A percentile compares a stretch with the other conserved stretches of the same genome.
Evolutionary conservation across 64 coral and sea anemone genomes (phyloP).

Genomic region (Pachyseris speciosa): DNA sequence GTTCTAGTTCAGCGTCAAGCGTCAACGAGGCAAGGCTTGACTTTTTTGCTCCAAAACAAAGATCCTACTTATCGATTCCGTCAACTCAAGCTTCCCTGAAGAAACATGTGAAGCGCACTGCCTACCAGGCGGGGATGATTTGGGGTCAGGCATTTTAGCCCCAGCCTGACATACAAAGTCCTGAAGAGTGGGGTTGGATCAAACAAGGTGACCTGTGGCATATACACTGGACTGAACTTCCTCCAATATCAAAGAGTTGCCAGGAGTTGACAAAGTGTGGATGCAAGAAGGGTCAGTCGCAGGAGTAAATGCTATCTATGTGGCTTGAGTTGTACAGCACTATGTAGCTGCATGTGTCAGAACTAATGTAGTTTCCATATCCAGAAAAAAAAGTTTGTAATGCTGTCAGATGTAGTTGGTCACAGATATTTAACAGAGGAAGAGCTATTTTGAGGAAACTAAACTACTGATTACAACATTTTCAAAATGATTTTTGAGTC

Average conservation of each 20-base stretch:
- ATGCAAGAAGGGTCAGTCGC: conserved; percentile 26
- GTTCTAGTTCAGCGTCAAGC: conserved; percentile 12
- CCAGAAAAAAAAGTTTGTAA: not conserved
- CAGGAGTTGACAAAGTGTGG: conserved; percentile 69
- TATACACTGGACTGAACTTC: conserved; percentile 70
- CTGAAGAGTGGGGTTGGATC: conserved; percentile 37
- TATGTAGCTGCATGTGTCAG: conserved; percentile 27
- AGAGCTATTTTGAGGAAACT: conserved; percentile 1
- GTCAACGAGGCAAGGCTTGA: conserved; percentile 61
- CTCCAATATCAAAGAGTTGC: conserved; percentile 33
- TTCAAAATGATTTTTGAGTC: not conserved
- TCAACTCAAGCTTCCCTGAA: conserved; percentile 59
- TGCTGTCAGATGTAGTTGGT: not conserved
- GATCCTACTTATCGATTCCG: conserved; percentile 45
- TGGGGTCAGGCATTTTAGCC: conserved; percentile 53
- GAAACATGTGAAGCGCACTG: conserved; percentile 32
- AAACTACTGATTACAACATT: conserved; percentile 11
- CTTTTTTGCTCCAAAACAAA: conserved; percentile 42
- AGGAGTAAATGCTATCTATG: conserved; percentile 40
- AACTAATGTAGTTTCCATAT: not conserved
- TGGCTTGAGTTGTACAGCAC: conserved; percentile 12
- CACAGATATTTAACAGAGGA: not conserved
- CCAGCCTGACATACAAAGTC: conserved; percentile 38
- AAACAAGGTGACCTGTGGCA: not conserved
- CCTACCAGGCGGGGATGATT: conserved; percentile 44